A percentile compares a stretch with the other conserved stretches of the same genome.
Evolutionary conservation across 1,140 invertebrate species (phyloP).

Genomic region (Bombus pyrosoma): DNA sequence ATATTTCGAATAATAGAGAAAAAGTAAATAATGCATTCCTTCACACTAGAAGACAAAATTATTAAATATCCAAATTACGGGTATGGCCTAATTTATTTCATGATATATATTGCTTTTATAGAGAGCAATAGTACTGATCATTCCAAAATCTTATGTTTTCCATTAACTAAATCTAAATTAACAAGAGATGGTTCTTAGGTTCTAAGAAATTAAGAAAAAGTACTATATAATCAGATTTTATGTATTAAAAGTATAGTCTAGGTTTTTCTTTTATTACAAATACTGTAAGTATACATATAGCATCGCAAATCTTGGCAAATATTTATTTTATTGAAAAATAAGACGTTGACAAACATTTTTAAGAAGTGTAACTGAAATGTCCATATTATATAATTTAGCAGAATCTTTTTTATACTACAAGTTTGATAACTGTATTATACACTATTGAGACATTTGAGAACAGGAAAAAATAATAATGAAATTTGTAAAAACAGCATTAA

Average conservation of each 20-base stretch:
- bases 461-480: conserved; percentile 31
- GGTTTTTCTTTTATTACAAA: conserved; percentile 33
- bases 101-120: conserved; percentile 52
- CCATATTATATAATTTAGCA: conserved; percentile 29
- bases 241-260: conserved; percentile 47
- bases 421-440: conserved; percentile 40
- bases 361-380: conserved; percentile 8
- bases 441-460: conserved; percentile 17
- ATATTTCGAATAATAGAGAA: conserved; percentile 51
- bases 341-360: conserved; percentile 12
- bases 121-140: conserved; percentile 52
- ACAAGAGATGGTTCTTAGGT: conserved; percentile 35
- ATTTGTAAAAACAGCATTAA: conserved; percentile 2
- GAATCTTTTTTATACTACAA: conserved; percentile 25
- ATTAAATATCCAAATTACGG: conserved; percentile 40
- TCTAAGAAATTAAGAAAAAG: conserved; percentile 29
- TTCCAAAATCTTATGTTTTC: conserved; percentile 63
- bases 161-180: conserved; percentile 50
- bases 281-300: conserved; percentile 15
- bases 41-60: conserved; percentile 50
- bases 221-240: conserved; percentile 54
- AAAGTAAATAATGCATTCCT: conserved; percentile 56
- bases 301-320: conserved; percentile 13
- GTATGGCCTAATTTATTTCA: conserved; percentile 61
- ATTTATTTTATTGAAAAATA: conserved; percentile 33